These are phyloP conservation scores for Chanos chanos DNA, from an alignment of 2,797 vertebrate species.

Conservation along the genomic window DNA sequence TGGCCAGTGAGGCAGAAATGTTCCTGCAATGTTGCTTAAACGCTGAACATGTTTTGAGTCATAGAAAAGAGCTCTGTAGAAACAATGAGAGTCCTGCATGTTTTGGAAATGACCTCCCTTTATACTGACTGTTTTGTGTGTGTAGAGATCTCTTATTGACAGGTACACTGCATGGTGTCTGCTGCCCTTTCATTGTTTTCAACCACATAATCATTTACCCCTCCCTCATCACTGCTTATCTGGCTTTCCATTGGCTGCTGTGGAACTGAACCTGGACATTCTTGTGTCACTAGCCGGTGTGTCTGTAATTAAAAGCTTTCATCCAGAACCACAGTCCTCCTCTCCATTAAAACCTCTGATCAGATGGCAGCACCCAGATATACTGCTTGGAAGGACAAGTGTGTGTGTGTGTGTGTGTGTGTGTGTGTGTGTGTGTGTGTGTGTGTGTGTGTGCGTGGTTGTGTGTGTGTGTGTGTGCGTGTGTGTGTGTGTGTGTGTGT, in stretches of 20 bases:
- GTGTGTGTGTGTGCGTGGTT: neutral
- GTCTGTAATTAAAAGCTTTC: slow-evolving; percentile 81
- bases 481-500: neutral
- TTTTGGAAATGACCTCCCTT: too few relatives aligned
- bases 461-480: neutral
- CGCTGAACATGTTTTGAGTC: neutral
- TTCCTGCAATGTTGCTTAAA: neutral
- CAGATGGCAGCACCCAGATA: slow-evolving; percentile 75
- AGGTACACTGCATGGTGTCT: too few relatives aligned
- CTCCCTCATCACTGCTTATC: slow-evolving; percentile 54
- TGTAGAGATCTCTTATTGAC: too few relatives aligned
- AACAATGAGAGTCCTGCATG: slow-evolving; percentile 52
- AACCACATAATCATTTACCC: slow-evolving; percentile 24
- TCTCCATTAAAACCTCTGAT: slow-evolving; percentile 69
- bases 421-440: slow-evolving; percentile 7
- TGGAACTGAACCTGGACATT: slow-evolving; percentile 70
- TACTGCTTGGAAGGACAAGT: slow-evolving; percentile 59
- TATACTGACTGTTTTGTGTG: too few relatives aligned
- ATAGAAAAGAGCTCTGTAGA: slow-evolving; percentile 3
- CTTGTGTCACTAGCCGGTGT: slow-evolving; percentile 71
- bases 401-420: slow-evolving; percentile 40
- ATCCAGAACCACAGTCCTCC: slow-evolving; percentile 74
- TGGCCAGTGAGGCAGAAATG: neutral
- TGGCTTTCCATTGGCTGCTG: slow-evolving; percentile 67
- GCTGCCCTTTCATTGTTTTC: slow-evolving; percentile 17